Conservation (phyloP, 1,140 invertebrate species). For the Drosophila eugracilis region DNA sequence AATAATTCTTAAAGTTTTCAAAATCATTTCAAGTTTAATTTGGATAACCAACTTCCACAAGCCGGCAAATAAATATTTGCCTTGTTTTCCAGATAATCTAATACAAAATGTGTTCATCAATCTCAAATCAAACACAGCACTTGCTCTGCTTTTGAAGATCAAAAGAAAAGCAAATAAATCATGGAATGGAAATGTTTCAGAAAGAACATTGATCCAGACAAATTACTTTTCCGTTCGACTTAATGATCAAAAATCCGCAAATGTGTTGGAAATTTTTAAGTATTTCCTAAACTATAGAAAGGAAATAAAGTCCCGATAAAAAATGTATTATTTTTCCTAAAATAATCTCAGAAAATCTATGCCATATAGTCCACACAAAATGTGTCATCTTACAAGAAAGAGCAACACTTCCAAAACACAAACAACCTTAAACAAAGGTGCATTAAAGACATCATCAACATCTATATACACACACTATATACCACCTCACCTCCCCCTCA, state of each 20-base stretch:
- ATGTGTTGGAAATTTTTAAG: background rate
- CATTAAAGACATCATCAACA: constrained; percentile 52
- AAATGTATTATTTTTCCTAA: background rate
- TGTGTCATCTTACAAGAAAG: constrained; percentile 28
- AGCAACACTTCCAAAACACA: constrained; percentile 53
- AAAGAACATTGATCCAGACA: background rate
- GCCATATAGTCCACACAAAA: constrained; percentile 6
- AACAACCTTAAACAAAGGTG: constrained; percentile 73
- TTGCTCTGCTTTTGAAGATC: constrained; percentile 38
- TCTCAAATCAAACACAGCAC: constrained; percentile 15
- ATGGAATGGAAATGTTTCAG: constrained; percentile 19
- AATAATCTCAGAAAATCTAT: background rate
- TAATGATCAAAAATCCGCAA: background rate
- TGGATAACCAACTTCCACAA: constrained; percentile 2
- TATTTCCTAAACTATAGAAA: background rate
- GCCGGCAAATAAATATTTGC: constrained; percentile 25
- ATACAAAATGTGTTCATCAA: constrained; percentile 28
- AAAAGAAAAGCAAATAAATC: constrained; percentile 41
- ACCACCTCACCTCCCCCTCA: background rate
- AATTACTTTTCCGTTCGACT: constrained; percentile 6
- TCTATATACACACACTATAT: constrained; percentile 29
- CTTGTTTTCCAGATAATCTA: constrained; percentile 9
- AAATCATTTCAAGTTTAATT: constrained; percentile 14
- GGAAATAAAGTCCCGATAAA: background rate
- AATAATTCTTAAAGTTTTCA: background rate